These are phyloP conservation scores for Gymnarchus niloticus DNA, from an alignment of 2,113 vertebrate genomes.

Conservation along the genomic window DNA sequence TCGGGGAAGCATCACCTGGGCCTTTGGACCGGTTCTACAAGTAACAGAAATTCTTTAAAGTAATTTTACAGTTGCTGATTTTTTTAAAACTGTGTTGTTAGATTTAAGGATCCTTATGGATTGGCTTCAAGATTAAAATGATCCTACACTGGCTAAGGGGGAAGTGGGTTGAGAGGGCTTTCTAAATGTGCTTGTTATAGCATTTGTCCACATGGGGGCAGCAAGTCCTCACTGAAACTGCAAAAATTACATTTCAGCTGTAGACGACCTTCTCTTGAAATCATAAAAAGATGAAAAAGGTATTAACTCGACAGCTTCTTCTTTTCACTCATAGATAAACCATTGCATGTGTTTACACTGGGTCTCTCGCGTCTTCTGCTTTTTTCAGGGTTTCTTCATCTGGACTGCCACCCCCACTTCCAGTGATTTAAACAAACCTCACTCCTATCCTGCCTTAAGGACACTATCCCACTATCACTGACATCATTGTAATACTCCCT, in stretches of 20 bases:
- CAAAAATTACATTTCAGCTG: background rate
- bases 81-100: background rate
- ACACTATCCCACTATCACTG: background rate
- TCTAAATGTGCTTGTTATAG: background rate
- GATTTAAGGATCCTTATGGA: background rate
- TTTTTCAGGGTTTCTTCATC: background rate
- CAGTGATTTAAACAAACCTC: background rate
- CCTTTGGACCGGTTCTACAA: background rate
- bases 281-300: too few species aligned
- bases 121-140: background rate
- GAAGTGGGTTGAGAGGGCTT: background rate
- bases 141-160: background rate
- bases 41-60: background rate
- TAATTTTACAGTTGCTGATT: background rate
- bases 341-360: background rate
- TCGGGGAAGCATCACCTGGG: background rate
- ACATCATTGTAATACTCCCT: background rate
- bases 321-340: background rate
- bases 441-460: background rate
- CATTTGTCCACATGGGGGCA: constrained; percentile 51
- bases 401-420: background rate
- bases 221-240: constrained; percentile 35
- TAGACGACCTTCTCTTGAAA: too few species aligned
- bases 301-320: too few species aligned
- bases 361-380: background rate